Percentiles rank a stretch among this genome's conserved stretches.
Conservation (phyloP, 2,888 invertebrate genomes). For the Erebia palarica region DNA sequence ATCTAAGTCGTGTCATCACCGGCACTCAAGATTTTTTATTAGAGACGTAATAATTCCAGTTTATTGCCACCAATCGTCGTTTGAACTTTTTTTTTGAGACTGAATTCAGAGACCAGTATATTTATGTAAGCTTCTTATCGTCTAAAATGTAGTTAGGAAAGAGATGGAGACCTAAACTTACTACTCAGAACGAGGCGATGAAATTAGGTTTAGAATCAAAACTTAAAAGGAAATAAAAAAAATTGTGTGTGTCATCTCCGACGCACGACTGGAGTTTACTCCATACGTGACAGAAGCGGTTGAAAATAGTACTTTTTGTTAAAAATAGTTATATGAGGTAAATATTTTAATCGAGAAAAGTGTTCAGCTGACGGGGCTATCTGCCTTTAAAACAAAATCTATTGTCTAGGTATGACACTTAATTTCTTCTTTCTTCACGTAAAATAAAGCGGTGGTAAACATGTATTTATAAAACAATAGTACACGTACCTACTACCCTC, state of each 20-base stretch:
- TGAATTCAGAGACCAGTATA: too few species aligned
- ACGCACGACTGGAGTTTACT: too few species aligned
- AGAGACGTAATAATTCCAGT: slow-evolving; percentile 32
- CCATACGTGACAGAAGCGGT: not conserved
- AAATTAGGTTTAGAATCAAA: too few species aligned
- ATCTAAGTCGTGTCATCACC: slow-evolving; percentile 47
- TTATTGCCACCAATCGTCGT: slow-evolving; percentile 9
- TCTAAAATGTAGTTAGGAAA: too few species aligned
- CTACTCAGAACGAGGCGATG: too few species aligned
- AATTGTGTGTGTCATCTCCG: too few species aligned
- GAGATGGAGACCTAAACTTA: too few species aligned
- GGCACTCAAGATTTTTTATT: slow-evolving; percentile 33
- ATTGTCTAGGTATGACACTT: slow-evolving; percentile 28
- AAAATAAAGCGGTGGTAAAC: slow-evolving; percentile 15
- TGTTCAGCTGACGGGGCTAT: slow-evolving; percentile 24
- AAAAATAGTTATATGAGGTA: not conserved
- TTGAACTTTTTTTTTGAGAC: too few species aligned
- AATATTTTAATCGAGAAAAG: slow-evolving; percentile 19
- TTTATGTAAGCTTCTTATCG: too few species aligned
- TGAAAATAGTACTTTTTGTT: slow-evolving; percentile 11
- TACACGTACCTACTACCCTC: not conserved
- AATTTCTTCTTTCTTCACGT: slow-evolving; percentile 19
- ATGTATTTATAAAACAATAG: slow-evolving; percentile 11
- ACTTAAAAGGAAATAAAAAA: too few species aligned
- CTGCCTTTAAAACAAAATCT: slow-evolving; percentile 20